A percentile compares a stretch with the other conserved stretches of the same genome.
phyloP scores from a whole-genome alignment of 2,113 vertebrate species.

The Pseudopodoces humilis region DNA sequence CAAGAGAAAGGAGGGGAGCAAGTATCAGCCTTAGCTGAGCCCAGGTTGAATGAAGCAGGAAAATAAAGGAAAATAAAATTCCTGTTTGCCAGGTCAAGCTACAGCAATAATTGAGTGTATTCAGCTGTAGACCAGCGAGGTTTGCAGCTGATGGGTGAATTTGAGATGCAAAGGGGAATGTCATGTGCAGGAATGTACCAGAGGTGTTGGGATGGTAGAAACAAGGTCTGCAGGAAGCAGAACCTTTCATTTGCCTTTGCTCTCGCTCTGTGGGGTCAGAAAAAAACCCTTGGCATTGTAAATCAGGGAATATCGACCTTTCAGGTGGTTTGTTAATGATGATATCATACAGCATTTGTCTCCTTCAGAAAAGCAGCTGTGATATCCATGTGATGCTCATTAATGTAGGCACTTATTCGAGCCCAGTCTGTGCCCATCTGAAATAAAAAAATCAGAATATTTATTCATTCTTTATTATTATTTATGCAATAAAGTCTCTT shows the following conservation, averaged over 20 bases:
- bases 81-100: background rate
- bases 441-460: background rate
- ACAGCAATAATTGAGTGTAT: background rate
- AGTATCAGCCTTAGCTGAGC: background rate
- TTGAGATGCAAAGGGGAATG: background rate
- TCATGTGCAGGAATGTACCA: accelerated
- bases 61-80: background rate
- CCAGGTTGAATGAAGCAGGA: background rate
- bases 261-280: background rate
- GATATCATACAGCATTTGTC: background rate
- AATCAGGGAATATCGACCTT: background rate
- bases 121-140: background rate
- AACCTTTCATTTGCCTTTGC: background rate
- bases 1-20: background rate
- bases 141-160: background rate
- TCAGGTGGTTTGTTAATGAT: background rate
- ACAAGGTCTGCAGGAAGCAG: background rate
- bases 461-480: background rate
- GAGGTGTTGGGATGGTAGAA: accelerated
- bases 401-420: accelerated
- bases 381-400: accelerated
- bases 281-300: background rate
- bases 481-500: background rate
- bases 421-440: background rate
- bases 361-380: background rate